Conservation (phyloP, 2,113 vertebrate genomes). For the Periophthalmus modestus region DNA sequence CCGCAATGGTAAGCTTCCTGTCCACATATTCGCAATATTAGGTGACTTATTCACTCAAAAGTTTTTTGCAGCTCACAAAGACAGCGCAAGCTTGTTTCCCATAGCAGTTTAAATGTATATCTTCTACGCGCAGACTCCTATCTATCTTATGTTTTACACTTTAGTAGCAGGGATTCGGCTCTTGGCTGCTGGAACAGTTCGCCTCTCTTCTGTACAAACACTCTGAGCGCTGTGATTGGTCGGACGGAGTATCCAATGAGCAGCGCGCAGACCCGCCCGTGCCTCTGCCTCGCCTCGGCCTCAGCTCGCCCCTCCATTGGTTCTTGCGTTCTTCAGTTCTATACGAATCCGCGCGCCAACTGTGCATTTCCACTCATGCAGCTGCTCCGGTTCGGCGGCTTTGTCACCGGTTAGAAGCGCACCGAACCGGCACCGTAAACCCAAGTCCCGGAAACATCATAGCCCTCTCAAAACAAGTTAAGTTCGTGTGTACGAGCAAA, state of each 20-base stretch:
- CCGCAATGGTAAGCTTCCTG: neutral
- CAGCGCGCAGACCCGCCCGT: slow-evolving; percentile 30
- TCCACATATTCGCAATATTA: neutral
- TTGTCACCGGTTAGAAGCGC: too few relatives aligned
- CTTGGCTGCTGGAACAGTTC: slow-evolving; percentile 44
- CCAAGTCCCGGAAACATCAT: slow-evolving; percentile 13
- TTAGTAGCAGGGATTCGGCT: slow-evolving; percentile 32
- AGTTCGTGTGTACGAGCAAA: neutral
- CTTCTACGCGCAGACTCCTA: too few relatives aligned
- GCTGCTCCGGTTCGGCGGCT: slow-evolving; percentile 41
- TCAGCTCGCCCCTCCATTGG: slow-evolving; percentile 75
- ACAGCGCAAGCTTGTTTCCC: too few relatives aligned
- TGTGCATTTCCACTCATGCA: slow-evolving; percentile 29
- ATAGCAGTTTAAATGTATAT: too few relatives aligned
- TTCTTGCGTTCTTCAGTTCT: slow-evolving; percentile 57
- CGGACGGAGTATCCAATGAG: slow-evolving; percentile 62
- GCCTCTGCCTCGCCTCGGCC: slow-evolving; percentile 61
- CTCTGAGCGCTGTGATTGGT: slow-evolving; percentile 65
- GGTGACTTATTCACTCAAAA: too few relatives aligned
- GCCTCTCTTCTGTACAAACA: slow-evolving; percentile 58
- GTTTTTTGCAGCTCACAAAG: too few relatives aligned
- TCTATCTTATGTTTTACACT: slow-evolving; percentile 19
- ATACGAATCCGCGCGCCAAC: slow-evolving; percentile 76
- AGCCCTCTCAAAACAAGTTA: slow-evolving; percentile 15
- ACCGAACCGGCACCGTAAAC: slow-evolving; percentile 6